Percentiles rank a stretch among this genome's conserved stretches.
Conservation (phyloP, 2,797 vertebrate species). For the Myotis daubentonii region DNA sequence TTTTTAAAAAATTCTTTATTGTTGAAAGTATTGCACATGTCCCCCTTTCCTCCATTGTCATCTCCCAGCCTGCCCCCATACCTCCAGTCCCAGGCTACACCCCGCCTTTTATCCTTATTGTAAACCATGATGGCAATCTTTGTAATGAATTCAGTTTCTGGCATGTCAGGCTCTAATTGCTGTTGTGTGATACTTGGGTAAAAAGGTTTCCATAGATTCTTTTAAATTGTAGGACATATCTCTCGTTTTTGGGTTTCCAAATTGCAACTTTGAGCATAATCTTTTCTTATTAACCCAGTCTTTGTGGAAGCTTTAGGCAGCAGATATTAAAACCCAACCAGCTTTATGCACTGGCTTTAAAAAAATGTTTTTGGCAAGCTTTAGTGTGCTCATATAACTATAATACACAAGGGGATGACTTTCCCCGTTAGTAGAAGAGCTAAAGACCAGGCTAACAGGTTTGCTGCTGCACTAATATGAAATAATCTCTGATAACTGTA, state of each 20-base stretch:
- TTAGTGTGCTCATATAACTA: neutral
- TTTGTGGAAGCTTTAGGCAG: conserved; percentile 62
- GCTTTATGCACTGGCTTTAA: conserved; percentile 4
- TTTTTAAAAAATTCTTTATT: no score
- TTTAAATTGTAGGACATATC: conserved; percentile 22
- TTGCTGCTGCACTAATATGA: conserved; percentile 52
- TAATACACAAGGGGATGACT: neutral
- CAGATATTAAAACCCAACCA: conserved; percentile 55
- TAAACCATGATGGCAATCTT: neutral
- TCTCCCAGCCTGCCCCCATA: no score
- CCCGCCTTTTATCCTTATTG: neutral
- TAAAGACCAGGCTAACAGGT: conserved; percentile 69
- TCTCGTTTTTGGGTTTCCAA: neutral
- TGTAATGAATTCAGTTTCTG: neutral
- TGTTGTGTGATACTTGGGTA: neutral
- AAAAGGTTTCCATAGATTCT: neutral
- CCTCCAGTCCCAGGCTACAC: no score
- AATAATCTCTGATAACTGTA: conserved; percentile 71
- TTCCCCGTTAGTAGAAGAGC: conserved; percentile 25
- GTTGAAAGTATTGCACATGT: no score
- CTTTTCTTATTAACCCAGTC: conserved; percentile 58
- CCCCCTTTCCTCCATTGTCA: no score
- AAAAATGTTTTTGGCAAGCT: conserved; percentile 55
- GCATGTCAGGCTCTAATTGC: neutral
- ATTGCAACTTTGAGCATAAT: conserved; percentile 57